These are phyloP conservation scores for Noturus placidus DNA, from an alignment of 2,113 vertebrate species.

Conservation along the genomic window DNA sequence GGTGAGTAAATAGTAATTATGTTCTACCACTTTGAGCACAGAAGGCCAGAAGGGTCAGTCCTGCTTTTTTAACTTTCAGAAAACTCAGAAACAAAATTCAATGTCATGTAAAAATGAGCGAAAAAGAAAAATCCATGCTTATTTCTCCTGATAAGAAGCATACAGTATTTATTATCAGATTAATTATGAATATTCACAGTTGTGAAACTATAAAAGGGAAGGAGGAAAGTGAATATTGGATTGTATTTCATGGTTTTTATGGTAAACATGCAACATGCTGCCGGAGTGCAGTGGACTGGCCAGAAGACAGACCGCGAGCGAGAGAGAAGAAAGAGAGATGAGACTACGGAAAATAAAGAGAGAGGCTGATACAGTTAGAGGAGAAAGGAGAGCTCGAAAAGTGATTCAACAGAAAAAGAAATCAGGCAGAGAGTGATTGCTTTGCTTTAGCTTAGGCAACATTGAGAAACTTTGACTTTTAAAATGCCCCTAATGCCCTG, in stretches of 20 bases:
- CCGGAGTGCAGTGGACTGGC: conserved; percentile 53
- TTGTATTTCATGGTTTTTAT: conserved; percentile 69
- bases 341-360: conserved; percentile 2
- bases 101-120: neutral
- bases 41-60: conserved; percentile 58
- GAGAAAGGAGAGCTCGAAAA: neutral
- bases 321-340: neutral
- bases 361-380: neutral
- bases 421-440: neutral
- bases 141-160: conserved; percentile 64
- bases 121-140: conserved; percentile 26
- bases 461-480: neutral
- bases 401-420: neutral
- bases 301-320: conserved; percentile 24
- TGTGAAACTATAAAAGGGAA: conserved; percentile 52
- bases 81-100: conserved; percentile 41
- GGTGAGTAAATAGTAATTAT: conserved; percentile 67
- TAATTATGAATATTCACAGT: conserved; percentile 72
- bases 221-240: conserved; percentile 63
- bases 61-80: conserved; percentile 54
- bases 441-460: neutral
- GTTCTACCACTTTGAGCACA: conserved; percentile 56
- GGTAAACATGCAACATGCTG: conserved; percentile 69
- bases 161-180: conserved; percentile 69
- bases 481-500: neutral